Evolutionary conservation across 2,888 invertebrate species (phyloP).

Genomic region (Pandemis heparana): DNA sequence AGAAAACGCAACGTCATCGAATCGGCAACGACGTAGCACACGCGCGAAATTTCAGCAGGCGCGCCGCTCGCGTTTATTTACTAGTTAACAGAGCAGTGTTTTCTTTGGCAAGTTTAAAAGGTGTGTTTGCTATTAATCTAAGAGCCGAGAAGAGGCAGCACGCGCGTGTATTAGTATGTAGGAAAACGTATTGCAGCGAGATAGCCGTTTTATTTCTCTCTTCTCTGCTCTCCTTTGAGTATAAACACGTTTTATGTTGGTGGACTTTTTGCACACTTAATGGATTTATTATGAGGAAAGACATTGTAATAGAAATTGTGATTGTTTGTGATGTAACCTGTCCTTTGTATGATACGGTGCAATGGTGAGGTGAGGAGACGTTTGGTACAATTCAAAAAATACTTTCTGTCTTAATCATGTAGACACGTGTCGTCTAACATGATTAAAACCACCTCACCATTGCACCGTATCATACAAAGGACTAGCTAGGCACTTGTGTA

Average conservation of each 20-base stretch:
- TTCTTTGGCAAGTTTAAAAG: conserved; percentile 58
- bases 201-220: conserved; percentile 69
- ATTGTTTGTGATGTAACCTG: background rate
- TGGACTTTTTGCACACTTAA: conserved; percentile 38
- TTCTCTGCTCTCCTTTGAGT: conserved; percentile 56
- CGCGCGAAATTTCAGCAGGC: background rate
- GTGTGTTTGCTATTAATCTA: conserved; percentile 60
- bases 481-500: background rate
- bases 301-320: background rate
- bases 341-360: too few relatives aligned
- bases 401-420: too few relatives aligned
- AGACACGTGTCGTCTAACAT: too few relatives aligned
- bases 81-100: conserved; percentile 43
- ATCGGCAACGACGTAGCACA: background rate
- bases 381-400: too few relatives aligned
- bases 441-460: background rate
- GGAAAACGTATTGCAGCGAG: conserved; percentile 64
- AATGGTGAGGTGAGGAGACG: too few relatives aligned
- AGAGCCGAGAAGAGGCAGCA: conserved; percentile 50
- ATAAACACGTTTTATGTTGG: conserved; percentile 53
- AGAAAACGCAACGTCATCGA: conserved; percentile 32
- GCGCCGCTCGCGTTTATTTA: conserved; percentile 32
- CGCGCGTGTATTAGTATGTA: conserved; percentile 57
- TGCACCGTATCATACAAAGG: background rate
- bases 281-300: conserved; percentile 24